These are phyloP conservation scores for Indicator maculatus DNA, from an alignment of 2,113 vertebrate species.

Conservation along the genomic window DNA sequence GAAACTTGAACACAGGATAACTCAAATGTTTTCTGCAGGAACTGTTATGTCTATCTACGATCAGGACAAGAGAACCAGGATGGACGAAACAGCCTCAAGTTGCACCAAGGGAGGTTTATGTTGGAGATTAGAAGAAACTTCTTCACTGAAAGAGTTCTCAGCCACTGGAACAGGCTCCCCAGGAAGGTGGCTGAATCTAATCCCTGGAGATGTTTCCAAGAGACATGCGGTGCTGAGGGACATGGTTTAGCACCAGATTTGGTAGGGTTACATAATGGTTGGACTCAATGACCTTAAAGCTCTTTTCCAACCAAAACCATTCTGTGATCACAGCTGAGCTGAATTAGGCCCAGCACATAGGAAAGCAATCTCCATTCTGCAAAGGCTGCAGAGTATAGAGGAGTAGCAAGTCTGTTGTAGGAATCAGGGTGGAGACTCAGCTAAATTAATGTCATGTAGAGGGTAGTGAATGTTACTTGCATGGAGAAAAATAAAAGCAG, in stretches of 20 bases:
- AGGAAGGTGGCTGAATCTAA: too few species aligned
- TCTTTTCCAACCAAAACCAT: too few species aligned
- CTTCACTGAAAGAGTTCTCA: too few species aligned
- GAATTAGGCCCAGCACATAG: background rate
- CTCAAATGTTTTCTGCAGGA: background rate
- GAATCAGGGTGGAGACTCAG: background rate
- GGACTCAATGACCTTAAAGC: too few species aligned
- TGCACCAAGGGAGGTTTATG: too few species aligned
- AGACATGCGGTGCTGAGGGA: too few species aligned
- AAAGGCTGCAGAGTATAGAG: background rate
- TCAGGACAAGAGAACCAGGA: background rate
- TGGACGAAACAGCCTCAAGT: too few species aligned
- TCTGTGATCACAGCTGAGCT: background rate
- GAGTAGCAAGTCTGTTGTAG: background rate
- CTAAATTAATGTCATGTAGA: background rate
- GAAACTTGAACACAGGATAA: background rate
- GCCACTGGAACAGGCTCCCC: too few species aligned
- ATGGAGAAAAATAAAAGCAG: background rate
- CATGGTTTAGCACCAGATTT: too few species aligned
- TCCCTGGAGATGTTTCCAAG: too few species aligned
- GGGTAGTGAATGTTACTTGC: background rate
- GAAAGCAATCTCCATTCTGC: background rate
- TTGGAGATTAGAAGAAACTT: too few species aligned
- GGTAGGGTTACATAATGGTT: too few species aligned
- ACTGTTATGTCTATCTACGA: background rate